phyloP scores from a whole-genome alignment of 2,113 vertebrate genomes.

The Delphinapterus leucas region DNA sequence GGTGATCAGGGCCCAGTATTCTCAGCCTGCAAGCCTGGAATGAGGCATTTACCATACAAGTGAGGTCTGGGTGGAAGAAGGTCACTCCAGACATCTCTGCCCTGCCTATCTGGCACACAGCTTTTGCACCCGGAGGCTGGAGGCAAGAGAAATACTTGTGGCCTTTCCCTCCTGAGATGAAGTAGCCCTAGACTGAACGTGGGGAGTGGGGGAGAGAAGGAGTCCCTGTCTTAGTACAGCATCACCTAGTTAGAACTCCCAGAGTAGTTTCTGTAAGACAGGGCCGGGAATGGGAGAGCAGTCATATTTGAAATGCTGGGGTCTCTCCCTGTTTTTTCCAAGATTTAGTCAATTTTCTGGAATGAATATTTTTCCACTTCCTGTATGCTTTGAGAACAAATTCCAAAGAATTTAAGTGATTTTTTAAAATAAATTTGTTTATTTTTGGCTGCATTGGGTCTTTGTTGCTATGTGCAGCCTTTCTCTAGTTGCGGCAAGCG shows the following conservation, averaged over 20 bases:
- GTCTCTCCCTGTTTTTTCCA: background rate
- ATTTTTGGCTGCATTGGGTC: too few species aligned
- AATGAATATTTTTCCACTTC: background rate
- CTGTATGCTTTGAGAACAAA: background rate
- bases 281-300: rapidly evolving
- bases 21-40: background rate
- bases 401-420: background rate
- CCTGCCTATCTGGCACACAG: background rate
- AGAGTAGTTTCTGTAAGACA: background rate
- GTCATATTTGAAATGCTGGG: background rate
- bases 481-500: too few species aligned
- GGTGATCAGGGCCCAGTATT: background rate
- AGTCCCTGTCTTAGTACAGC: background rate
- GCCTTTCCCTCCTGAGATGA: background rate
- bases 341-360: background rate
- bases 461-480: too few species aligned
- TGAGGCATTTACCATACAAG: too few species aligned
- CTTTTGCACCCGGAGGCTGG: background rate
- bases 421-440: background rate
- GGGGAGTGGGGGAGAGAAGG: background rate
- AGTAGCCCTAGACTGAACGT: background rate
- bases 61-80: background rate
- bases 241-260: background rate
- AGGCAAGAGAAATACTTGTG: background rate
- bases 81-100: background rate